phyloP scores from a whole-genome alignment of 23 tunicate species.

The Halocynthia aurantium region DNA sequence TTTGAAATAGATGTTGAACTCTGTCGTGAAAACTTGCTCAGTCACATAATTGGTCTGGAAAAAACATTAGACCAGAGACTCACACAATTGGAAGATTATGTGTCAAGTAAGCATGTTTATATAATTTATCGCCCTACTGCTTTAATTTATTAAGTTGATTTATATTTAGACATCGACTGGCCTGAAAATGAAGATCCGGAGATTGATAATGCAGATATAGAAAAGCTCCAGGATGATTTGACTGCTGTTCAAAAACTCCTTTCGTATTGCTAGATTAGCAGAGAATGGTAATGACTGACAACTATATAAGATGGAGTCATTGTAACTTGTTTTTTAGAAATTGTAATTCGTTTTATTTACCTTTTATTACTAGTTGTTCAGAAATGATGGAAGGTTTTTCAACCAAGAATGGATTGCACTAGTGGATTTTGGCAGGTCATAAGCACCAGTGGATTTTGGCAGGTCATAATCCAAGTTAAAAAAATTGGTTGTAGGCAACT shows the following conservation, averaged over 20 bases:
- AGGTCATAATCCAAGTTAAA: too few relatives aligned
- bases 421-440: too few relatives aligned
- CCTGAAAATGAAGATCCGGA: not conserved
- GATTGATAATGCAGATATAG: not conserved
- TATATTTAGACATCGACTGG: slow-evolving; percentile 4
- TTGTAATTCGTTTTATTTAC: too few relatives aligned
- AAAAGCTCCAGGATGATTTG: slow-evolving; percentile 17
- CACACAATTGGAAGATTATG: slow-evolving; percentile 18
- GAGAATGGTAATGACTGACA: too few relatives aligned
- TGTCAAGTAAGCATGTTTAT: slow-evolving; percentile 22
- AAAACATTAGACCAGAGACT: slow-evolving; percentile 7
- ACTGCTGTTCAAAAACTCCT: slow-evolving; percentile 23
- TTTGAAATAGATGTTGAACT: not conserved
- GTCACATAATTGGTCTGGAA: slow-evolving; percentile 22
- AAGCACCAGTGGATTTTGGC: too few relatives aligned
- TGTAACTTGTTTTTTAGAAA: too few relatives aligned
- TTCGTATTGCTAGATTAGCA: not conserved
- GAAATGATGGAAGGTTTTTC: too few relatives aligned
- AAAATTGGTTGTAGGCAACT: too few relatives aligned
- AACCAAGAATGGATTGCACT: too few relatives aligned
- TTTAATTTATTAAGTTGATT: not conserved
- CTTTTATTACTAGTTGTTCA: too few relatives aligned
- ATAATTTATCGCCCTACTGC: too few relatives aligned
- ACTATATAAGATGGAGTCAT: too few relatives aligned
- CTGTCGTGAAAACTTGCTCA: slow-evolving; percentile 19